Evolutionary conservation across 2,888 invertebrate species (phyloP).

Genomic region (Andrena bicolor): DNA sequence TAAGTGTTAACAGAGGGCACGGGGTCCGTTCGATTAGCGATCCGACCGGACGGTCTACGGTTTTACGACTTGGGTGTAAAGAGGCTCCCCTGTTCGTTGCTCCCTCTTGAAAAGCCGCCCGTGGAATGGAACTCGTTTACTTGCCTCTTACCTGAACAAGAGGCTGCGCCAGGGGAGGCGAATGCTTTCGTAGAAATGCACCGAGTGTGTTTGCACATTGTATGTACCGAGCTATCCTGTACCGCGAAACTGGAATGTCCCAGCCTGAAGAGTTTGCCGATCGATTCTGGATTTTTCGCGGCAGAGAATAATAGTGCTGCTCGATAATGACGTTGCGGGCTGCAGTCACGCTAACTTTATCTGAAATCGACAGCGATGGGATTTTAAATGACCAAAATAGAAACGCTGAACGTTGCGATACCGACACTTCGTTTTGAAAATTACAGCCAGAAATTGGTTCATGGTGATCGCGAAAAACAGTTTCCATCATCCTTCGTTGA

Average conservation of each 20-base stretch:
- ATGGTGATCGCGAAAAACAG: background rate
- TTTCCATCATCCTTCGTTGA: background rate
- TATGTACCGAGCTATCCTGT: constrained; percentile 44
- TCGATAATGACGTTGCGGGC: background rate
- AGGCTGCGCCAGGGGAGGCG: constrained; percentile 24
- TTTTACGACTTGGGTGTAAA: constrained; percentile 51
- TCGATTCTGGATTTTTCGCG: constrained; percentile 32
- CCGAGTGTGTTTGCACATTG: constrained; percentile 57
- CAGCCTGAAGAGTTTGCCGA: constrained; percentile 37
- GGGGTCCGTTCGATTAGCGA: constrained; percentile 59
- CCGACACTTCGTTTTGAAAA: no score
- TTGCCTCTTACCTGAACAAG: constrained; percentile 50
- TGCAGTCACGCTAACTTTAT: background rate
- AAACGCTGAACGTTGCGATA: background rate
- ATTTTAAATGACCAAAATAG: background rate
- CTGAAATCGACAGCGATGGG: background rate
- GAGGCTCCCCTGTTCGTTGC: constrained; percentile 44
- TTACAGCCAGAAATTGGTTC: no score
- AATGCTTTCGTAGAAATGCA: constrained; percentile 54
- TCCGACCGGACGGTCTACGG: constrained; percentile 32
- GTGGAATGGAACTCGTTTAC: constrained; percentile 57
- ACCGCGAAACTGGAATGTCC: constrained; percentile 57
- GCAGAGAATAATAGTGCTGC: background rate
- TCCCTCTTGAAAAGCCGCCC: constrained; percentile 52
- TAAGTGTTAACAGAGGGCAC: constrained; percentile 61